phyloP scores from a whole-genome alignment of 2,888 invertebrate species.

The Polyommatus iphigenia region DNA sequence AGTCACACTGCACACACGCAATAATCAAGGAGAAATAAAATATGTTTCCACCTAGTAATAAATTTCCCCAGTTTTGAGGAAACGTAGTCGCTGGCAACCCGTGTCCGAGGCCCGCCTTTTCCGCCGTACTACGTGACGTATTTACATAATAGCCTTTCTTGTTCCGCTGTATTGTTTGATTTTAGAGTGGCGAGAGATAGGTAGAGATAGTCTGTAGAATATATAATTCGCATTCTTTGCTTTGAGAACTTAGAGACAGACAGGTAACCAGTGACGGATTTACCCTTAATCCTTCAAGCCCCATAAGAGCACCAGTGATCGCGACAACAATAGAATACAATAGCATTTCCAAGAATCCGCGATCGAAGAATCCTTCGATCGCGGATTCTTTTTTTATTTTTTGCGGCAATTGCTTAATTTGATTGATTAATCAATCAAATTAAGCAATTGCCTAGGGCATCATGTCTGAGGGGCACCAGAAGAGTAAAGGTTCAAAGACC shows the following conservation, averaged over 20 bases:
- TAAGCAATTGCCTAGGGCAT: too few relatives aligned
- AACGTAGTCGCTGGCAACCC: neutral
- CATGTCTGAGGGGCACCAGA: too few relatives aligned
- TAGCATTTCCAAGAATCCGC: too few relatives aligned
- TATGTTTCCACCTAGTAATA: neutral
- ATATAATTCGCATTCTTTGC: neutral
- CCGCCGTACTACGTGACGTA: neutral
- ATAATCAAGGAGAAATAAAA: neutral
- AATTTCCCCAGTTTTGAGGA: conserved; percentile 15
- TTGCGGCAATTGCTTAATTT: too few relatives aligned
- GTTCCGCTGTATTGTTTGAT: conserved; percentile 10
- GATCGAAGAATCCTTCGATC: too few relatives aligned
- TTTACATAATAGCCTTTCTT: conserved; percentile 7
- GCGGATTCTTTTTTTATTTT: too few relatives aligned
- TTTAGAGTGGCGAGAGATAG: neutral
- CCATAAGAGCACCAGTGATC: too few relatives aligned
- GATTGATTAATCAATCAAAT: too few relatives aligned
- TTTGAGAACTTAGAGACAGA: neutral
- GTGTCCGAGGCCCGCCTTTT: conserved; percentile 8
- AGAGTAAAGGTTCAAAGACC: too few relatives aligned
- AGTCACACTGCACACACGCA: neutral
- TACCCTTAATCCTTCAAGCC: too few relatives aligned
- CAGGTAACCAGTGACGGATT: neutral
- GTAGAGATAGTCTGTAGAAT: neutral
- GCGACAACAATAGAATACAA: too few relatives aligned